Evolutionary conservation across 2,113 vertebrate species (phyloP).

Genomic region (Cyanoramphus novaezelandiae): DNA sequence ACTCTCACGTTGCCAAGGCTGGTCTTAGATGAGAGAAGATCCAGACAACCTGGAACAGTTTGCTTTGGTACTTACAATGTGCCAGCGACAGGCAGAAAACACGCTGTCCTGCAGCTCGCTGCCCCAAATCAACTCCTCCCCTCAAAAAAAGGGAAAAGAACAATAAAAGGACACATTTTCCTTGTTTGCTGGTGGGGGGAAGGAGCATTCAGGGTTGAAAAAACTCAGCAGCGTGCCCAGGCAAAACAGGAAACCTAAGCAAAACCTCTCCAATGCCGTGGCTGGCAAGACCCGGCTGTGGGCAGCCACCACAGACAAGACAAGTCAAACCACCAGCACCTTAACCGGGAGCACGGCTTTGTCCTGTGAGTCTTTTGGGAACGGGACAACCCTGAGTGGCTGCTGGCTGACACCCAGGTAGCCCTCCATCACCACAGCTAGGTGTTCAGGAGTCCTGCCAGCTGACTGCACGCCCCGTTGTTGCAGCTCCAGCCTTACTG

Average conservation of each 20-base stretch:
- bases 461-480: rapidly evolving
- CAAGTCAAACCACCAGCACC: neutral
- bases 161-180: neutral
- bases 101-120: neutral
- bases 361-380: rapidly evolving
- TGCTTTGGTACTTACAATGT: neutral
- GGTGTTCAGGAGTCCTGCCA: neutral
- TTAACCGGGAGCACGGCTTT: neutral
- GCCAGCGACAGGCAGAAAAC: neutral
- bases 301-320: neutral
- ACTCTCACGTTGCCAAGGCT: neutral
- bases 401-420: neutral
- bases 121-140: neutral
- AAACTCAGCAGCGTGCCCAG: neutral
- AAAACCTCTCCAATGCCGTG: rapidly evolving
- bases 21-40: neutral
- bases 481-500: rapidly evolving
- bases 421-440: neutral
- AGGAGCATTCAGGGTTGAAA: neutral
- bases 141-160: neutral
- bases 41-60: neutral
- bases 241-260: neutral
- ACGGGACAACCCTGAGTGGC: rapidly evolving
- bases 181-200: rapidly evolving
- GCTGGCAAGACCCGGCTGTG: rapidly evolving